phyloP scores from a whole-genome alignment of 2,888 invertebrate genomes.

The Mechanitis messenoides region DNA sequence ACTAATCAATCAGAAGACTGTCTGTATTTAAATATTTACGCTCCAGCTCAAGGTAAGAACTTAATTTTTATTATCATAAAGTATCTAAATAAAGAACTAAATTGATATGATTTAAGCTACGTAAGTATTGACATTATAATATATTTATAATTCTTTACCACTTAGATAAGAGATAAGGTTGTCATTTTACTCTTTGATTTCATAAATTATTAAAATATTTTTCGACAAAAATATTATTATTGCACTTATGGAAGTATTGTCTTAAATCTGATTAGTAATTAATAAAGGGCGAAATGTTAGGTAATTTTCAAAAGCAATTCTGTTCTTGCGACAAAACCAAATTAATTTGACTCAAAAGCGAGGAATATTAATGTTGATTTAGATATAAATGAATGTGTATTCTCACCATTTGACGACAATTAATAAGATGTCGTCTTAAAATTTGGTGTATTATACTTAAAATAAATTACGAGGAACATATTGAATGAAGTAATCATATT shows the following conservation, averaged over 20 bases:
- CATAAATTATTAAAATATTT: conserved; percentile 1
- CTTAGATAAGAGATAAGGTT: too few relatives aligned
- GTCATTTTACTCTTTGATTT: not conserved
- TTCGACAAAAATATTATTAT: conserved; percentile 13
- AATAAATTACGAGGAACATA: not conserved
- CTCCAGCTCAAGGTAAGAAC: conserved; percentile 92
- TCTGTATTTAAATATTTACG: conserved; percentile 96
- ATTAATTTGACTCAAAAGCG: conserved; percentile 40
- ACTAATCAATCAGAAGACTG: conserved; percentile 97
- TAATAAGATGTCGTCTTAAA: not conserved
- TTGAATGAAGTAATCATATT: too few relatives aligned
- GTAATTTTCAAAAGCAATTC: conserved; percentile 56
- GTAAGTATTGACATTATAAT: not conserved
- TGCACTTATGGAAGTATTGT: conserved; percentile 30
- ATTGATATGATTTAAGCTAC: not conserved
- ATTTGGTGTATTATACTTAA: not conserved
- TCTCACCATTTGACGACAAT: conserved; percentile 17
- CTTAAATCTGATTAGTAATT: conserved; percentile 58
- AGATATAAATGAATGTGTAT: conserved; percentile 34
- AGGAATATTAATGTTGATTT: conserved; percentile 15
- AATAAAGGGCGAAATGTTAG: conserved; percentile 42
- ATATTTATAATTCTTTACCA: too few relatives aligned
- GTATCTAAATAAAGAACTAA: not conserved
- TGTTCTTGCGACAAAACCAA: conserved; percentile 42
- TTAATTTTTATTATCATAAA: conserved; percentile 1